phyloP scores from a whole-genome alignment of 2,113 vertebrate species.

The Tympanuchus pallidicinctus region DNA sequence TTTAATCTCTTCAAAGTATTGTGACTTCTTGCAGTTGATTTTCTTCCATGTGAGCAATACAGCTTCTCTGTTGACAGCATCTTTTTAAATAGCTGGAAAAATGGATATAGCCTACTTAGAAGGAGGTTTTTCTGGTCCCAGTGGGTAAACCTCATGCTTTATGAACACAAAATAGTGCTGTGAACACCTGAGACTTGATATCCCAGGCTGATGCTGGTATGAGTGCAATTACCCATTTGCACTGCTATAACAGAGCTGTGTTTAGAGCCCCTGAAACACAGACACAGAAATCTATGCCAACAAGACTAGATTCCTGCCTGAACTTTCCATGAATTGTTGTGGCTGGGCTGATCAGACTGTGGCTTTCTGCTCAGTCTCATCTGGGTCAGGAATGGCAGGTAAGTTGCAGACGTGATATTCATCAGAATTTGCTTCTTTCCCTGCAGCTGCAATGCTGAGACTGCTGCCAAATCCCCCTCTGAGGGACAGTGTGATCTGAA shows the following conservation, averaged over 20 bases:
- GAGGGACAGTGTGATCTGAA: constrained; percentile 80
- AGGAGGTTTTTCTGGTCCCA: neutral
- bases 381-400: neutral
- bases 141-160: neutral
- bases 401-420: neutral
- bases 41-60: constrained; percentile 32
- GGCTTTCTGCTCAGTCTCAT: neutral
- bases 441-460: constrained; percentile 89
- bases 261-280: neutral
- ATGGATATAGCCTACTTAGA: constrained; percentile 10
- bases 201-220: neutral
- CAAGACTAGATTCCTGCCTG: neutral
- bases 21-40: neutral
- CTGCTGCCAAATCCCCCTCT: constrained; percentile 77
- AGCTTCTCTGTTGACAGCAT: constrained; percentile 32
- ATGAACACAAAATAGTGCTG: constrained; percentile 8
- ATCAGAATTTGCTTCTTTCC: constrained; percentile 32
- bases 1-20: constrained; percentile 43
- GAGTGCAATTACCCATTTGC: neutral
- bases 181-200: neutral
- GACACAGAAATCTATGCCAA: neutral
- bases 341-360: neutral
- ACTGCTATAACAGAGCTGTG: neutral
- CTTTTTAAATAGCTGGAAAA: constrained; percentile 29
- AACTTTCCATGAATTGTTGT: neutral